Evolutionary conservation across 2,888 invertebrate genomes (phyloP).

Genomic region (Lepeophtheirus nordmannii): DNA sequence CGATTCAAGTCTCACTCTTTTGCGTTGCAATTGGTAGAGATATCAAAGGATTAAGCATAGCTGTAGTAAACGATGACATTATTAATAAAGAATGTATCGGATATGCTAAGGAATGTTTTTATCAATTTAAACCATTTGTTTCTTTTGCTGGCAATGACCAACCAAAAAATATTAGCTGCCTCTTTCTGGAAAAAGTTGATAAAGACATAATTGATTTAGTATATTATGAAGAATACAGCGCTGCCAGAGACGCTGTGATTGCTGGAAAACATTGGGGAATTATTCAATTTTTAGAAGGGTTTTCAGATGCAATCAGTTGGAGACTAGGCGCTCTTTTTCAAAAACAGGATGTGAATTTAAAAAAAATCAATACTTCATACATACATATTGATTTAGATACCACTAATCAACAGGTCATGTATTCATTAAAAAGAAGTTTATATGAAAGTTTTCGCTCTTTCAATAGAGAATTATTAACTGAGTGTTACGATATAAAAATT

Average conservation of each 20-base stretch:
- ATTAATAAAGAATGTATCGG: not conserved
- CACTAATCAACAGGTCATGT: slow-evolving; percentile 30
- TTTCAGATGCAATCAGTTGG: slow-evolving; percentile 30
- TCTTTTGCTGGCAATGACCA: not conserved
- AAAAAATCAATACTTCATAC: slow-evolving; percentile 29
- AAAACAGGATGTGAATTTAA: slow-evolving; percentile 9
- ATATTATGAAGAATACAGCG: slow-evolving; percentile 24
- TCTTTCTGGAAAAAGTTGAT: slow-evolving; percentile 4
- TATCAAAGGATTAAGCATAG: slow-evolving; percentile 30
- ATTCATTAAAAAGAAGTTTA: slow-evolving; percentile 13
- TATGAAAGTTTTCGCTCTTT: slow-evolving; percentile 10
- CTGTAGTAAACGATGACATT: slow-evolving; percentile 32
- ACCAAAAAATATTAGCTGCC: slow-evolving; percentile 2
- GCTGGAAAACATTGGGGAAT: slow-evolving; percentile 34
- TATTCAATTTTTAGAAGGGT: slow-evolving; percentile 32
- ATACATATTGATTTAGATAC: slow-evolving; percentile 31
- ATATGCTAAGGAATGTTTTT: not conserved
- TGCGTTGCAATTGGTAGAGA: slow-evolving; percentile 32
- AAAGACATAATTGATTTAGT: not conserved
- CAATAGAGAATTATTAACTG: not conserved
- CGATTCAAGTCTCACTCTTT: slow-evolving; percentile 34
- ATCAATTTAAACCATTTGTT: not conserved
- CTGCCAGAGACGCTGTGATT: slow-evolving; percentile 29
- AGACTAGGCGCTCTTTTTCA: slow-evolving; percentile 24
- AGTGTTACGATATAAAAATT: not conserved